A percentile compares a stretch with the other conserved stretches of the same genome.
phyloP scores from a whole-genome alignment of 2,113 vertebrate species.

The Blennius ocellaris region DNA sequence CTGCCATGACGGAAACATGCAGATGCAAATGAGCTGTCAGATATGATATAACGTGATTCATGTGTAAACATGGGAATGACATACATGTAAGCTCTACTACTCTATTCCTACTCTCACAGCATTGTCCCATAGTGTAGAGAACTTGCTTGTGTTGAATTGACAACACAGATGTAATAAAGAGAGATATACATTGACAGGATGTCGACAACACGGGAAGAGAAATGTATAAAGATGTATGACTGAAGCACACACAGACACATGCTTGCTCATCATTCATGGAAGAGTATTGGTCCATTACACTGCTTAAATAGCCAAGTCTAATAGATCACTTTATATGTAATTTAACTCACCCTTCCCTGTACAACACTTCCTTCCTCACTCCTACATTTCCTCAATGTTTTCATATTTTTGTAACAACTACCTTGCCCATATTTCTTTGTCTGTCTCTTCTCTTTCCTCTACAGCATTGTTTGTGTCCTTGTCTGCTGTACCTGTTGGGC shows the following conservation, averaged over 20 bases:
- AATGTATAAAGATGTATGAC: background rate
- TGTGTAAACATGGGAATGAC: constrained; percentile 6
- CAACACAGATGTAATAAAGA: constrained; percentile 15
- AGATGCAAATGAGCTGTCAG: constrained; percentile 1
- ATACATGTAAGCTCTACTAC: background rate
- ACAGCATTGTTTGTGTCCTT: background rate
- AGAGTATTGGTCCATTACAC: constrained; percentile 16
- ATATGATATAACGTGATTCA: constrained; percentile 7
- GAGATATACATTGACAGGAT: background rate
- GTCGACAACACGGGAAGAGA: background rate
- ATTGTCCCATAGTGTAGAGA: constrained; percentile 19
- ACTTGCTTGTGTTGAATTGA: constrained; percentile 16
- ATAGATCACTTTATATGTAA: constrained; percentile 10
- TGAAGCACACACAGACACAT: background rate
- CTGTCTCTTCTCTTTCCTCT: background rate
- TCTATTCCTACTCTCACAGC: constrained; percentile 1
- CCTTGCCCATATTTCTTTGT: background rate
- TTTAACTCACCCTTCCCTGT: background rate
- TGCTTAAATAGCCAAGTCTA: constrained; percentile 7
- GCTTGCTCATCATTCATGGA: constrained; percentile 6
- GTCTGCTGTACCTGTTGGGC: background rate
- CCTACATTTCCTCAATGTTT: background rate
- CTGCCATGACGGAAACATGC: background rate
- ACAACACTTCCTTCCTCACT: background rate
- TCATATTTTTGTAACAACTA: background rate